Evolutionary conservation across 92 coral and sea anemone species (phyloP), one percentile per base, ranked within the genome.

Genomic region (Epizoanthus fatuus): DNA sequence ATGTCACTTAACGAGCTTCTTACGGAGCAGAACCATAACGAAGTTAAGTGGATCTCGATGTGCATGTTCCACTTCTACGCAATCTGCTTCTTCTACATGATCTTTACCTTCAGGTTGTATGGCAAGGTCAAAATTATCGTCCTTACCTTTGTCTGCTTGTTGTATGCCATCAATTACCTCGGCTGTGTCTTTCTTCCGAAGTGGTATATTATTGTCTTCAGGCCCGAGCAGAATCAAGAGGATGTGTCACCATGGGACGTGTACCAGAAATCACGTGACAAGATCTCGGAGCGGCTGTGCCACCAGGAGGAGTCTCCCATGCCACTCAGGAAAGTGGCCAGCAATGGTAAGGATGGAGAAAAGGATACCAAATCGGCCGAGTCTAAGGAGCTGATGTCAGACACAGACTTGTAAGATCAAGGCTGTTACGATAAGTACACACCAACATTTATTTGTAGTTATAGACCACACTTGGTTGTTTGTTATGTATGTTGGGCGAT

Each of bases 11-110:
- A 87, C 74, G 99, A 97, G 66, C 74, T 91, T 38, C 84, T 92
- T 53, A 52, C 92, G 20, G 94, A 93, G 17, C 92, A 79, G 77
- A 95, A 97, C 74, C 91, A 91, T 88, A 80, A 87, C 84, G 99
- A 97, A 68, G 99, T 97, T 20, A 94, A 91, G 60, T 97, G 96
- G 94, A 89, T 94, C 15, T 97, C 99, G 5, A 16, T 95, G 63
- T 93, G 95, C 29, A 85, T 97, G 89, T 97, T 93, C 84, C 74
- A 73, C 74, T 85, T 95, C 91, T 95, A 93, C 84, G 91, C 93
- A 7, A 79, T 95, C 19, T 75, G 92, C 69, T 97, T 97, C 77
- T 86, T 95, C 83, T 97, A 97, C 57, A 84, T 97, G 55, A 90
- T 89, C 35, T 79, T 93, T 42, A 92, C 87, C 9, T 93, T 91